phyloP scores from a whole-genome alignment of 1,140 invertebrate species.

The Paralvinella palmiformis region DNA sequence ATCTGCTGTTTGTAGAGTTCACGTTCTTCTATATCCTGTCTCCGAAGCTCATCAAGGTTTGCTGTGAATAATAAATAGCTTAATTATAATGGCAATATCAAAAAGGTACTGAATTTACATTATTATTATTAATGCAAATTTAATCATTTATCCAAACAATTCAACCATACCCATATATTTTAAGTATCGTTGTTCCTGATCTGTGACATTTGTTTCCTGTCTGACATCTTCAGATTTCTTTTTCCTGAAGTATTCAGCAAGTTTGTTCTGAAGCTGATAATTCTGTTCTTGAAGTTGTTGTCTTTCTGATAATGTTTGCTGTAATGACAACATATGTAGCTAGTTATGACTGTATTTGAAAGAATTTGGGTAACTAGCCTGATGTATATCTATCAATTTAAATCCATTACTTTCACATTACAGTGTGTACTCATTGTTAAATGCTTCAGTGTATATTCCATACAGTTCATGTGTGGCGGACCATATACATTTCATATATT shows the following conservation, averaged over 20 bases:
- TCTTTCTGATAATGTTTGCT: slow-evolving; percentile 39
- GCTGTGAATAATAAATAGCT: slow-evolving; percentile 23
- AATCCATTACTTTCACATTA: background rate
- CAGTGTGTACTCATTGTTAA: too few species aligned
- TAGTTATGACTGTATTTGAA: background rate
- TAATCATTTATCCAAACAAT: background rate
- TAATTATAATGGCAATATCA: slow-evolving; percentile 12
- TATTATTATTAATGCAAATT: slow-evolving; percentile 7
- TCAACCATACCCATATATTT: slow-evolving; percentile 46
- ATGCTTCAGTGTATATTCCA: background rate
- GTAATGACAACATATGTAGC: slow-evolving; percentile 11
- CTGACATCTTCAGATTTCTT: slow-evolving; percentile 38
- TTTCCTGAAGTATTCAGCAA: slow-evolving; percentile 48
- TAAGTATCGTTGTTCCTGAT: slow-evolving; percentile 49
- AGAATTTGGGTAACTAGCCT: background rate
- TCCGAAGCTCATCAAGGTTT: slow-evolving; percentile 41
- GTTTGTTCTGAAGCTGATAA: slow-evolving; percentile 43
- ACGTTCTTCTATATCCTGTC: slow-evolving; percentile 31
- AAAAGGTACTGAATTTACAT: background rate
- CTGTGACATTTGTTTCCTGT: slow-evolving; percentile 41
- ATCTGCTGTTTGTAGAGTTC: slow-evolving; percentile 35
- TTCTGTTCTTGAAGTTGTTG: slow-evolving; percentile 44
- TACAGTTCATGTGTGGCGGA: background rate
- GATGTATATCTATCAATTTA: background rate
- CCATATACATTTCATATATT: background rate